These are phyloP conservation scores for Chirona hameri DNA, from an alignment of 2,888 invertebrate species.

Conservation along the genomic window DNA sequence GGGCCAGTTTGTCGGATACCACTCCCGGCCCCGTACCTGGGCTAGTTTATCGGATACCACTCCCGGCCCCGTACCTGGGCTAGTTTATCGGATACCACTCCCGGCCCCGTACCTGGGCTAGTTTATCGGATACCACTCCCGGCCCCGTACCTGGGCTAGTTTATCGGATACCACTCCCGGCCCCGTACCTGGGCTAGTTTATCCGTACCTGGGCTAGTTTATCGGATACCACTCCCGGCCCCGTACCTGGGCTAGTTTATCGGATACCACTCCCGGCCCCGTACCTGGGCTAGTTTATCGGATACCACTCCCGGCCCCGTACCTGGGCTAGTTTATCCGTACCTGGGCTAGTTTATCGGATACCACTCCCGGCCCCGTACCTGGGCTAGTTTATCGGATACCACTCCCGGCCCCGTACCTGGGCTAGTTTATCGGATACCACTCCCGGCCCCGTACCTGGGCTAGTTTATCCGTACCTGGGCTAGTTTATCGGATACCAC, in stretches of 20 bases:
- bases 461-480: conserved; percentile 70
- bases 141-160: conserved; percentile 60
- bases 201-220: conserved; percentile 70
- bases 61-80: conserved; percentile 55
- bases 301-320: too few relatives aligned
- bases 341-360: conserved; percentile 76
- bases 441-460: too few relatives aligned
- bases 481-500: conserved; percentile 93
- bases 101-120: conserved; percentile 59
- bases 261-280: too few relatives aligned
- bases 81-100: conserved; percentile 90
- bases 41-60: conserved; percentile 93
- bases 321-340: conserved; percentile 70
- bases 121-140: too few relatives aligned
- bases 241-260: conserved; percentile 68
- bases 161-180: too few relatives aligned
- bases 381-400: conserved; percentile 81
- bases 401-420: too few relatives aligned
- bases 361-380: too few relatives aligned
- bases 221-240: too few relatives aligned
- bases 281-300: conserved; percentile 70
- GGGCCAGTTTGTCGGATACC: conserved; percentile 90
- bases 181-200: conserved; percentile 66
- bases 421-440: conserved; percentile 86
- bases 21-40: too few relatives aligned